Conservation (phyloP, 2,797 vertebrate genomes). For the Rhincodon typus region DNA sequence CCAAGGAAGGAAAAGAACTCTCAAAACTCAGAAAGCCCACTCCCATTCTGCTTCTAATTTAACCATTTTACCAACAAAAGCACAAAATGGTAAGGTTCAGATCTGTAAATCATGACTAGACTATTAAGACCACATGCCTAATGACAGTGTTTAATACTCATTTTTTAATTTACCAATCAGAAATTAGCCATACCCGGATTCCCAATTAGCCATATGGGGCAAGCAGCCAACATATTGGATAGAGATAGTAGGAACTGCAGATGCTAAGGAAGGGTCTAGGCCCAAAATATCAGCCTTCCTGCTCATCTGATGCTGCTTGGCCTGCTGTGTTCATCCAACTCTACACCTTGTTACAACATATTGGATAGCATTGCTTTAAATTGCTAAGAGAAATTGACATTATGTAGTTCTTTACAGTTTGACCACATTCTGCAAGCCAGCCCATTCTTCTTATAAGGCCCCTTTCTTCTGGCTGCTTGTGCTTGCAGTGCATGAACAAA, state of each 20-base stretch:
- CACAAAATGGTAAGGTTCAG: not conserved
- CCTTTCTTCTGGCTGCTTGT: not conserved
- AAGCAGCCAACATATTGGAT: not conserved
- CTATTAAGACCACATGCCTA: not conserved
- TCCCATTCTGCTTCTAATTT: not conserved
- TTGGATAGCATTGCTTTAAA: not conserved
- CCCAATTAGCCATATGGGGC: not conserved
- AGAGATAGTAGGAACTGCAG: not conserved
- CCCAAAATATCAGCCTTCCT: too few species aligned
- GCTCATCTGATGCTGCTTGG: too few species aligned
- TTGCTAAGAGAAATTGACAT: not conserved
- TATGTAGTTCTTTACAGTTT: not conserved
- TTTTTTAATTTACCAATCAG: not conserved
- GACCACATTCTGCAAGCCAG: not conserved
- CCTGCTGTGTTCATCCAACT: too few species aligned
- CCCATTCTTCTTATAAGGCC: not conserved
- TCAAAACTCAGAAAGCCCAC: not conserved
- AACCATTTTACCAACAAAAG: not conserved
- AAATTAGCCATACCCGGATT: not conserved
- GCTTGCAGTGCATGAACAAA: slow-evolving; percentile 16
- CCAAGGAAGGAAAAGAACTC: not conserved
- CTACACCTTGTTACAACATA: not conserved
- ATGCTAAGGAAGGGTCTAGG: too few species aligned
- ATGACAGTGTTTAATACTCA: not conserved
- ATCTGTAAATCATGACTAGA: too few species aligned